These are phyloP conservation scores for Nephrotoma guestfalica DNA, from an alignment of 2,888 invertebrate genomes.

Conservation along the genomic window DNA sequence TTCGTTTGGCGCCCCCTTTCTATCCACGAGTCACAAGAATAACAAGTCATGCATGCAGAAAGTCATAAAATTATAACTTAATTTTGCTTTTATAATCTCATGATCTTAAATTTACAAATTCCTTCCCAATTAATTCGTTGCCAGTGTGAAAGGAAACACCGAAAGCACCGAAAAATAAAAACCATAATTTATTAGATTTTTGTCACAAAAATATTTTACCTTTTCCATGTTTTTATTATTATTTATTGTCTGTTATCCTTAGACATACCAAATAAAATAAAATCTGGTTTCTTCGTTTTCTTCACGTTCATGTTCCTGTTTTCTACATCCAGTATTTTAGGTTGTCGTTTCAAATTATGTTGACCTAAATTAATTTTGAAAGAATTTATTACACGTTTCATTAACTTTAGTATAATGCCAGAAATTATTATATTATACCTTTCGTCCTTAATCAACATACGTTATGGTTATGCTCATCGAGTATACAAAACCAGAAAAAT, in stretches of 20 bases:
- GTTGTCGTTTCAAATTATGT: not conserved
- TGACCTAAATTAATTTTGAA: not conserved
- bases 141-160: not conserved
- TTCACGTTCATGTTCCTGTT: not conserved
- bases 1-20: not conserved
- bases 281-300: not conserved
- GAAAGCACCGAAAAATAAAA: not conserved
- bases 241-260: not conserved
- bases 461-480: not conserved
- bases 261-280: not conserved
- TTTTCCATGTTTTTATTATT: not conserved
- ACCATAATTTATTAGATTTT: not conserved
- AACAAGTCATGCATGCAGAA: not conserved
- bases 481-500: not conserved
- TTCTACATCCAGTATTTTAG: not conserved
- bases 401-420: not conserved
- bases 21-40: not conserved
- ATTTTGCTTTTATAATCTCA: not conserved
- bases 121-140: not conserved
- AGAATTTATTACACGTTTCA: not conserved
- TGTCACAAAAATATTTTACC: not conserved
- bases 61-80: not conserved
- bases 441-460: not conserved
- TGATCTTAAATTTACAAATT: not conserved
- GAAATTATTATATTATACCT: not conserved